A percentile compares a stretch with the other conserved stretches of the same genome.
Evolutionary conservation across 2,113 vertebrate species (phyloP).

Genomic region (Zosterops borbonicus): DNA sequence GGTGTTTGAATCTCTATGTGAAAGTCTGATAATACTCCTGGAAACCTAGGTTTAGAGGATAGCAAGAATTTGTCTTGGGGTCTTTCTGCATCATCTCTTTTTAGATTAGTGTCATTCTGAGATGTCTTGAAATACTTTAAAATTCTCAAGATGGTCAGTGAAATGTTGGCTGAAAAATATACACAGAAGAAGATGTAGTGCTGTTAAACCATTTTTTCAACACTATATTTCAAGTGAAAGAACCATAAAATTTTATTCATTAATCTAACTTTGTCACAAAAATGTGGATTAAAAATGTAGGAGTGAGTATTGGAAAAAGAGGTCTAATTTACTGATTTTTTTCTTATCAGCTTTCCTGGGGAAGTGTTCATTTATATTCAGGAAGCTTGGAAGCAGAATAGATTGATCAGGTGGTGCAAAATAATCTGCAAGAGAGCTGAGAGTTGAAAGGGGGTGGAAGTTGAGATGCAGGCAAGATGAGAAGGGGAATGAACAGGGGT

Average conservation of each 20-base stretch:
- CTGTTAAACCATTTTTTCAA: neutral
- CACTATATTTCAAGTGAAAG: neutral
- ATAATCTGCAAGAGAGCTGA: neutral
- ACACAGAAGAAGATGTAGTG: neutral
- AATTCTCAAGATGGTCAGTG: neutral
- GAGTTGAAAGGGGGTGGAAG: neutral
- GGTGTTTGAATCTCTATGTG: neutral
- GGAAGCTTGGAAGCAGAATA: neutral
- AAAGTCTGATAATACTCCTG: neutral
- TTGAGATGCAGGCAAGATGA: neutral
- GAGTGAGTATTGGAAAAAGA: neutral
- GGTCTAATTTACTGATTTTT: neutral
- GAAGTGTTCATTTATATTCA: neutral
- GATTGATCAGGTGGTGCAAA: neutral
- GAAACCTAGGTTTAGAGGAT: neutral
- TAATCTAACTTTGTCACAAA: neutral
- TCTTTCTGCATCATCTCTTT: neutral
- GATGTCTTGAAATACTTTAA: neutral
- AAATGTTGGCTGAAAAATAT: neutral
- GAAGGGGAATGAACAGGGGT: neutral
- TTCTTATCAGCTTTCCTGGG: neutral
- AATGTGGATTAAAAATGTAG: neutral
- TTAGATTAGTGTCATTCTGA: neutral
- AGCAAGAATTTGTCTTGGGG: neutral
- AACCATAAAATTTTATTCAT: neutral